Percentiles rank a stretch among this genome's conserved stretches.
Evolutionary conservation across 2,797 vertebrate genomes (phyloP).

Genomic region (Spinus olivaceus): DNA sequence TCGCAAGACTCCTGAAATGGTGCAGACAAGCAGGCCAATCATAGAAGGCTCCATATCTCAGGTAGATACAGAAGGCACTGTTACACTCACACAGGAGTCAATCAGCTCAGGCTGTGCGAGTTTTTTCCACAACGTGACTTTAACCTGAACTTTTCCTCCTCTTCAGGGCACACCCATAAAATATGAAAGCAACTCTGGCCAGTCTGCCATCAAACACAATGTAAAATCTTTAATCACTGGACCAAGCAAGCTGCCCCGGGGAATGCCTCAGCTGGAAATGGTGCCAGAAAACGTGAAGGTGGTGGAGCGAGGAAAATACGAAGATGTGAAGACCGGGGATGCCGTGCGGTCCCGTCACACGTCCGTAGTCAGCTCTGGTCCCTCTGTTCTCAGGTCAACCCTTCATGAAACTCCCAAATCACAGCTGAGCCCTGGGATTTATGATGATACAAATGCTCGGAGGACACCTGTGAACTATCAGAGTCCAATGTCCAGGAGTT

Average conservation of each 20-base stretch:
- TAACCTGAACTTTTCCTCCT: not conserved
- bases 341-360: constrained; percentile 85
- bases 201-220: constrained; percentile 95
- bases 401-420: constrained; percentile 89
- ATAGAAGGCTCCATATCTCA: constrained; percentile 92
- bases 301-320: constrained; percentile 88
- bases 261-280: constrained; percentile 87
- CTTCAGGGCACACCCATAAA: constrained; percentile 82
- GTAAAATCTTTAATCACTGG: constrained; percentile 97
- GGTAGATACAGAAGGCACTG: constrained; percentile 66
- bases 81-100: too few species aligned
- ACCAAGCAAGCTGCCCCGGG: constrained; percentile 86
- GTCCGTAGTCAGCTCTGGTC: constrained; percentile 92
- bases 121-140: not conserved
- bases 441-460: constrained; percentile 91
- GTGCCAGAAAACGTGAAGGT: constrained; percentile 79
- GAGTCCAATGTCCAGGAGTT: constrained; percentile 88
- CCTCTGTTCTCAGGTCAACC: constrained; percentile 94
- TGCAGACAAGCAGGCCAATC: constrained; percentile 78
- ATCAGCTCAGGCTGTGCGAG: not conserved
- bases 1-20: constrained; percentile 90
- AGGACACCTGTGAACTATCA: constrained; percentile 93
- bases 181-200: constrained; percentile 83
- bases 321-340: constrained; percentile 85
- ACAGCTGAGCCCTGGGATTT: constrained; percentile 93